Evolutionary conservation across 1,140 invertebrate genomes (phyloP), one percentile per base, ranked within the genome.

Genomic region (Conus betulinus): DNA sequence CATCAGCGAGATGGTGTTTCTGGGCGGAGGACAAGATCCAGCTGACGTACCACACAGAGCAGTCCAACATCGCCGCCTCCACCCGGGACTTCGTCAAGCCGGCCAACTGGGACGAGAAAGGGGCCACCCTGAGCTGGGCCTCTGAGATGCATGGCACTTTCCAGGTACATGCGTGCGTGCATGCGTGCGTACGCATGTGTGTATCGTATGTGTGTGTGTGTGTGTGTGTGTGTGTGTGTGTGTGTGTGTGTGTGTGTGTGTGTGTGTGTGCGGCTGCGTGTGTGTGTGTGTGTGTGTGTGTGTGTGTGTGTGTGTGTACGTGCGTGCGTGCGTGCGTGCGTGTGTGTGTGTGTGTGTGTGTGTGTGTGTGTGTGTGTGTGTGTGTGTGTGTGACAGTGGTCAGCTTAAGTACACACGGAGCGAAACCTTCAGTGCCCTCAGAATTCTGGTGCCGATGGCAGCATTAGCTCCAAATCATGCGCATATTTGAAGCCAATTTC

Each of bases 41-140:
- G 25, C 85, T 95, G 0, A 94, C 92, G 0, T 96, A 95, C 88
- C 95, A 96, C 89, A 95, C 94, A 51, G 95, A 94, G 83, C 92
- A 94, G 63, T 85, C 89, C 39, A 91, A 94, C 25, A 95, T 96
- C 52, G 92, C 94, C 0, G 93, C 95, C 5, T 95, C 95, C 5
- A 95, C 93, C 5, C 76, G 94, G n/a, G 95, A 95, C 81, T 95
- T 93, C 88, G 90, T 94, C 79, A 95, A 95, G 90, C 95, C 95
- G 53, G 88, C 90, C n/a, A 95, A 94, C 90, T 93, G 93, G 90
- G 94, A 95, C 71, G 95, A 95, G 89, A 95, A 95, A 89, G 94
- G 94, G 57, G 93, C 93, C 10, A 92, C 91, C 1, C 89, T 95
- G n/a, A 91, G 89, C 25, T 94, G 94, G 93, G 83, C 91, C n/a